Percentiles rank a stretch among this genome's conserved stretches.
Conservation (phyloP, 2,113 vertebrate genomes). For the Mus spicilegus region DNA sequence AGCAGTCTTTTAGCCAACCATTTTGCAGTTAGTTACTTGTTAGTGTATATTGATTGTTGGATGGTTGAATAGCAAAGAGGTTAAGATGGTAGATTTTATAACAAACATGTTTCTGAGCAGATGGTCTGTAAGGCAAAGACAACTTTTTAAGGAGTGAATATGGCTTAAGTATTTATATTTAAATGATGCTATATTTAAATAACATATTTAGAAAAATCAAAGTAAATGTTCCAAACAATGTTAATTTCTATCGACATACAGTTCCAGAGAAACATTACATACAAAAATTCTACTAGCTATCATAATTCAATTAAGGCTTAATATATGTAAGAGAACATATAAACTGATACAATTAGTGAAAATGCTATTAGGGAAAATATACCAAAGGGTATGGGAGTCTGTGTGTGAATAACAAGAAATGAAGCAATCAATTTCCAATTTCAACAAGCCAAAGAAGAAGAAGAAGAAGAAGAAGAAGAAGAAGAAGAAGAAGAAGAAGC, state of each 20-base stretch:
- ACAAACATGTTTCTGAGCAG: slow-evolving; percentile 11
- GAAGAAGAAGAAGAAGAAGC: too few species aligned
- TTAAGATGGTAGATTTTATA: neutral
- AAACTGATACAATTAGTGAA: neutral
- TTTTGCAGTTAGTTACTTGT: neutral
- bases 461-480: too few species aligned
- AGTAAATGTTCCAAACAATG: slow-evolving; percentile 27
- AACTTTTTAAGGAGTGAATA: neutral
- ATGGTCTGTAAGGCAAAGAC: neutral
- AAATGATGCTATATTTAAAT: slow-evolving; percentile 38
- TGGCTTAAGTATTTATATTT: slow-evolving; percentile 31
- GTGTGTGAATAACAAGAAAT: neutral
- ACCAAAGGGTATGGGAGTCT: neutral
- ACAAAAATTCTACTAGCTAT: neutral
- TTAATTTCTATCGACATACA: neutral
- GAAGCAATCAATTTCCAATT: neutral
- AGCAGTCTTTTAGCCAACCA: neutral
- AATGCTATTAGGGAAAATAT: neutral
- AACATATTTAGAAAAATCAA: slow-evolving; percentile 2
- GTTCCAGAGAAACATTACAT: neutral
- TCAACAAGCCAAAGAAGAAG: neutral
- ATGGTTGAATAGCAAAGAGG: neutral
- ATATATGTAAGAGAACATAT: neutral
- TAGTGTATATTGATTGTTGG: neutral
- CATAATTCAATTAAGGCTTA: neutral